phyloP scores from a whole-genome alignment of 2,113 vertebrate species.

The Pleuronectes platessa region DNA sequence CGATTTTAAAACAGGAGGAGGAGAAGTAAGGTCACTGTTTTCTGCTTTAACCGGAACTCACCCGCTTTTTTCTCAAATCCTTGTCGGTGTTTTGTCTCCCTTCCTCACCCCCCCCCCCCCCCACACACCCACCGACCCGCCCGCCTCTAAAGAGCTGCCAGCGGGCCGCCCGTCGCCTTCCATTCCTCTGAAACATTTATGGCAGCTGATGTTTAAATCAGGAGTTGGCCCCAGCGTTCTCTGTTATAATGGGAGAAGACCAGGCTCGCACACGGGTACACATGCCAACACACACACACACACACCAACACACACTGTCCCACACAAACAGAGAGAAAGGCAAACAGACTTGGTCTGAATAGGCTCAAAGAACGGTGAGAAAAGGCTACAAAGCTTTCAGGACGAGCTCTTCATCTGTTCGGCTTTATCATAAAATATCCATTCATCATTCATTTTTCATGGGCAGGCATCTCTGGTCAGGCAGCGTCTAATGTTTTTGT shows the following conservation, averaged over 20 bases:
- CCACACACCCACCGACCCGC: conserved; percentile 12
- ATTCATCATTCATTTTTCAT: conserved; percentile 39
- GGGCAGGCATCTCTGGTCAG: neutral
- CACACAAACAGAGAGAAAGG: neutral
- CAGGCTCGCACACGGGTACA: conserved; percentile 25
- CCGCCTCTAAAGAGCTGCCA: conserved; percentile 36
- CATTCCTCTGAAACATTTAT: conserved; percentile 79
- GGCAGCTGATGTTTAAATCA: conserved; percentile 80
- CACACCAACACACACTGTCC: neutral
- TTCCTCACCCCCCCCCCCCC: neutral
- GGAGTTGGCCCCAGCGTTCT: conserved; percentile 63
- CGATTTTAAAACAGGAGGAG: too few species aligned
- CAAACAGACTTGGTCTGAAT: neutral
- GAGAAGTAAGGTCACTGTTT: too few species aligned
- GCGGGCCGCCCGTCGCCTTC: conserved; percentile 49
- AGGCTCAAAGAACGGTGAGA: neutral
- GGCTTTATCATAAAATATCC: conserved; percentile 37
- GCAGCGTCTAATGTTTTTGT: conserved; percentile 13
- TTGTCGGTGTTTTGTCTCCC: neutral
- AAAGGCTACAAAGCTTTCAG: neutral
- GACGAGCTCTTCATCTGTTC: conserved; percentile 15
- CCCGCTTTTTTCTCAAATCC: neutral
- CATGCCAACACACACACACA: neutral
- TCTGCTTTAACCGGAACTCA: neutral
- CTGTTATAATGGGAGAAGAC: conserved; percentile 50